Conservation (phyloP, 2,113 vertebrate genomes). For the Dicrurus megarhynchus region DNA sequence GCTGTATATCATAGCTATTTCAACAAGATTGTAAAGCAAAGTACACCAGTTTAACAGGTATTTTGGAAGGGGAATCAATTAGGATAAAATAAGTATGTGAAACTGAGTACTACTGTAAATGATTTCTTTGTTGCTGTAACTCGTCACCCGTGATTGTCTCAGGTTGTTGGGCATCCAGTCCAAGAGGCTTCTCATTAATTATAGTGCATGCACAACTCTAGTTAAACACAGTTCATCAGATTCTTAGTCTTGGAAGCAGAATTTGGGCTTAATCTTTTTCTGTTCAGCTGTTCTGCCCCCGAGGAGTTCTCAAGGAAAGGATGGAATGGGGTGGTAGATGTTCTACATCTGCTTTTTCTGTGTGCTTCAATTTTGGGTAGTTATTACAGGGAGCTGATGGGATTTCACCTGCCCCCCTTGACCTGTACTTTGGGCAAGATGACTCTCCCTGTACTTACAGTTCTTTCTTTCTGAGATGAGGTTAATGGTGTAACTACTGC, state of each 20-base stretch:
- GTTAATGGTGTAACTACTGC: neutral
- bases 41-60: neutral
- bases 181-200: slow-evolving; percentile 1
- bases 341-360: neutral
- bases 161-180: neutral
- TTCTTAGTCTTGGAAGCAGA: neutral
- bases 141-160: neutral
- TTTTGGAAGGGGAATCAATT: neutral
- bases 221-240: neutral
- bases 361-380: neutral
- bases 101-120: neutral
- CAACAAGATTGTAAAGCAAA: neutral
- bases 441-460: neutral
- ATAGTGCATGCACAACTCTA: neutral
- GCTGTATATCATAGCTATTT: neutral
- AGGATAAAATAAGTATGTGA: neutral
- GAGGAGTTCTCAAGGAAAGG: neutral
- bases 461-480: neutral
- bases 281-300: neutral
- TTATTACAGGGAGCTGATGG: neutral
- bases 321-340: neutral
- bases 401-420: neutral
- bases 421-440: neutral
- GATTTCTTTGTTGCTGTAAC: neutral
- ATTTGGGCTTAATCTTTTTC: neutral